Evolutionary conservation across 2,888 invertebrate genomes (phyloP).

Genomic region (Alviniconcha strummeri): DNA sequence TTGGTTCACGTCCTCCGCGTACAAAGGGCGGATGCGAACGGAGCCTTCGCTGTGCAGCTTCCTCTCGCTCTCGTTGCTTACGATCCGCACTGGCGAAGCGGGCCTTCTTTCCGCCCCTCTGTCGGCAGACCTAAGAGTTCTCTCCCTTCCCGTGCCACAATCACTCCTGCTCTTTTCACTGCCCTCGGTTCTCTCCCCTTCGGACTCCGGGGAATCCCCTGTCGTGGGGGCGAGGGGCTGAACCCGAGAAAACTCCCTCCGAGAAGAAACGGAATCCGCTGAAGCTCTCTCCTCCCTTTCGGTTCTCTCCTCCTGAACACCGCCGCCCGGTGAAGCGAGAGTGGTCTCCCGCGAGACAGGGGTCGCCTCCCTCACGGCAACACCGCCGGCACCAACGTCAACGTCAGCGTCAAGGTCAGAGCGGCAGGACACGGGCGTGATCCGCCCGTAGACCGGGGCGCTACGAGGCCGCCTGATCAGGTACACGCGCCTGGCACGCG

Average conservation of each 20-base stretch:
- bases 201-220: not conserved
- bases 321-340: too few relatives aligned
- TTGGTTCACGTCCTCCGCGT: too few relatives aligned
- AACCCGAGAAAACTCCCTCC: too few relatives aligned
- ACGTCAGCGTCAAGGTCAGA: not conserved
- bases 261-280: too few relatives aligned
- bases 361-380: too few relatives aligned
- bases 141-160: not conserved
- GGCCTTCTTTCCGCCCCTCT: too few relatives aligned
- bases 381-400: too few relatives aligned
- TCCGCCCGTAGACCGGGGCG: conserved; percentile 27
- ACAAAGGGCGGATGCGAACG: not conserved
- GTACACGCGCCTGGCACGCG: conserved; percentile 26
- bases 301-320: too few relatives aligned
- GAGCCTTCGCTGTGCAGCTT: not conserved
- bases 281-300: too few relatives aligned
- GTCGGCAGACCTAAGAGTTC: too few relatives aligned
- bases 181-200: not conserved
- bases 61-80: not conserved
- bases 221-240: too few relatives aligned
- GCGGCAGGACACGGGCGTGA: conserved; percentile 12
- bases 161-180: not conserved
- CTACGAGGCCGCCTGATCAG: conserved; percentile 34
- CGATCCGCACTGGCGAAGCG: not conserved
- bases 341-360: too few relatives aligned